phyloP scores from a whole-genome alignment of 2,888 invertebrate genomes.

The Drosophila crucigera region DNA sequence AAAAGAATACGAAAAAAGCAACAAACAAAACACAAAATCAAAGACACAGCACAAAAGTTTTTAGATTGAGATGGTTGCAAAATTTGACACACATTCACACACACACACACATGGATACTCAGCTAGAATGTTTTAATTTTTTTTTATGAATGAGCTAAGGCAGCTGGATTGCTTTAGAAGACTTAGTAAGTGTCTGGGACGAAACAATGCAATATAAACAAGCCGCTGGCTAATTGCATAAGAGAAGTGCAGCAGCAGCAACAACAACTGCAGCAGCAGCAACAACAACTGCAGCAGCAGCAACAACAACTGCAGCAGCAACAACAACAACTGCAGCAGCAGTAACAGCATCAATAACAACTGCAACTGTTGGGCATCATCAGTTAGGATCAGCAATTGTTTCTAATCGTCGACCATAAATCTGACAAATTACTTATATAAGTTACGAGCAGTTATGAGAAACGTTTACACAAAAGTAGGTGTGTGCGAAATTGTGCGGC shows the following conservation, averaged over 20 bases:
- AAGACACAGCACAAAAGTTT: conserved; percentile 40
- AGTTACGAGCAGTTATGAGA: conserved; percentile 37
- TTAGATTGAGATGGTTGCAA: conserved; percentile 70
- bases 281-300: not conserved
- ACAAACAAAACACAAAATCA: conserved; percentile 31
- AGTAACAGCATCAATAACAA: not conserved
- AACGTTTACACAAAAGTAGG: conserved; percentile 62
- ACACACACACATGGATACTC: conserved; percentile 34
- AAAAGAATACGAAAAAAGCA: conserved; percentile 26
- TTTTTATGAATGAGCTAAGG: conserved; percentile 70
- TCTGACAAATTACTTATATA: conserved; percentile 75
- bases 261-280: conserved; percentile 13
- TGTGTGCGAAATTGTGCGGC: conserved; percentile 68
- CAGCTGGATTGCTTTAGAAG: conserved; percentile 26
- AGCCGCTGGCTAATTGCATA: conserved; percentile 71
- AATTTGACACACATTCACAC: conserved; percentile 78
- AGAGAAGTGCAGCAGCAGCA: conserved; percentile 33
- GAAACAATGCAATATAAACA: conserved; percentile 74
- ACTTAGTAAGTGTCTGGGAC: conserved; percentile 38
- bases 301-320: conserved; percentile 14
- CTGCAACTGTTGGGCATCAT: conserved; percentile 35
- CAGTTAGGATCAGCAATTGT: conserved; percentile 66
- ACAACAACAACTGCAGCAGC: not conserved
- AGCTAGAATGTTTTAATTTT: conserved; percentile 59
- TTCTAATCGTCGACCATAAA: conserved; percentile 68